These are phyloP conservation scores for Artibeus lituratus DNA, from an alignment of 2,797 vertebrate species.

Conservation along the genomic window DNA sequence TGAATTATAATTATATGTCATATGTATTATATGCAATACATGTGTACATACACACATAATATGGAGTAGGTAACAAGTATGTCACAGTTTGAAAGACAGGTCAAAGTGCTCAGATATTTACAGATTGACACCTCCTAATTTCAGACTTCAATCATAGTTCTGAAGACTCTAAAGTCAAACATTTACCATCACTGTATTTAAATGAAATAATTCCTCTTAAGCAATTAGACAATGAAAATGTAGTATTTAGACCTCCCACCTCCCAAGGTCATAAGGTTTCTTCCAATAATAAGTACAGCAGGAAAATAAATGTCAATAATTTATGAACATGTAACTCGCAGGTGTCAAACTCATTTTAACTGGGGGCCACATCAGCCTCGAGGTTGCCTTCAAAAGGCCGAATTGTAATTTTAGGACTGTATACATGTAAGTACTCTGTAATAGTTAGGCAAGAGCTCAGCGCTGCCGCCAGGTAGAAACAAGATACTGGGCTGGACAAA, in stretches of 20 bases:
- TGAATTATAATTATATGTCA: neutral
- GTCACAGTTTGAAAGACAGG: neutral
- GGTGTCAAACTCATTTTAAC: too few relatives aligned
- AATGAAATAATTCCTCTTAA: neutral
- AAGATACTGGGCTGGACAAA: too few relatives aligned
- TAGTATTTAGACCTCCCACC: neutral
- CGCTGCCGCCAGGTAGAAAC: too few relatives aligned
- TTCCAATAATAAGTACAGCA: neutral
- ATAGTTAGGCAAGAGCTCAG: too few relatives aligned
- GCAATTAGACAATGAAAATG: neutral
- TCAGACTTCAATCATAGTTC: neutral
- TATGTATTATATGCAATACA: neutral
- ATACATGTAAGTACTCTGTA: too few relatives aligned
- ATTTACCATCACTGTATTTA: neutral
- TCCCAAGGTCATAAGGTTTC: neutral
- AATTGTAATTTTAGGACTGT: too few relatives aligned
- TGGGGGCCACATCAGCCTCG: too few relatives aligned
- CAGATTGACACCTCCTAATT: neutral
- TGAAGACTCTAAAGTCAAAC: neutral
- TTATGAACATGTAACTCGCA: neutral
- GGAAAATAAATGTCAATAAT: neutral
- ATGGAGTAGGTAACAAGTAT: neutral
- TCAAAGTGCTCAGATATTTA: neutral
- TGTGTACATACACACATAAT: neutral
- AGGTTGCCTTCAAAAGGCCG: too few relatives aligned